Base-by-base conservation (phyloP, 1,140 invertebrate species). In the Dryas iulia region DNA sequence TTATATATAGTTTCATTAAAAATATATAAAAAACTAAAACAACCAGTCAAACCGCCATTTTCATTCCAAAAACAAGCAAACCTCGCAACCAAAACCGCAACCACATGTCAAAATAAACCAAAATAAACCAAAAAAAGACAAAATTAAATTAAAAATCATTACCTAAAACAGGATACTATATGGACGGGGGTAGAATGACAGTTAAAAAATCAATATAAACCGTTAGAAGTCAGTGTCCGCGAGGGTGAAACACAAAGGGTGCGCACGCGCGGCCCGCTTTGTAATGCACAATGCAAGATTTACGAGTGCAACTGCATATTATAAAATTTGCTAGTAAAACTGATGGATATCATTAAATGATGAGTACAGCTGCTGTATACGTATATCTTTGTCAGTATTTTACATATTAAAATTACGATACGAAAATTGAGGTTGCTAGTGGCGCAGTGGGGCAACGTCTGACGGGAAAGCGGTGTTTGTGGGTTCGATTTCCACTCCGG, bases 131-230 rank as follows among this genome's bases (percentile, higher is more conserved):
- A n/a, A n/a, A n/a, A n/a, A n/a, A n/a, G n/a, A n/a, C n/a, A n/a
- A n/a, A n/a, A n/a, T n/a, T n/a, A n/a, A n/a, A 14, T 2, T 14
- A 6, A 14, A 35, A 39, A 18, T 18, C 1, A 18, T 14, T 39
- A 18, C 1, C 7, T 14, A n/a, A n/a, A n/a, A 31, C 66, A 69
- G 66, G 66, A 69, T 54, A 65, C 64, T 54, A 52, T 53, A 65
- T 65, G 33, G 30, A 26, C 21, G 23, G 14, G 61, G 61, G 74
- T 72, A 66, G 60, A 79, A 79, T 86, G 86, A 84, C 87, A 90
- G 87, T 90, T 90, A 88, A 83, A 90, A 90, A 90, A 90, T 88
- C 86, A 86, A 90, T 88, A 90, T 75, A 76, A n/a, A 72, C 85
- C 84, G 87, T 90, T 89, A 59, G 69, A n/a, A 83, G 81, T 83